phyloP scores from a whole-genome alignment of 2,113 vertebrate genomes.

The Muscicapa adusta region DNA sequence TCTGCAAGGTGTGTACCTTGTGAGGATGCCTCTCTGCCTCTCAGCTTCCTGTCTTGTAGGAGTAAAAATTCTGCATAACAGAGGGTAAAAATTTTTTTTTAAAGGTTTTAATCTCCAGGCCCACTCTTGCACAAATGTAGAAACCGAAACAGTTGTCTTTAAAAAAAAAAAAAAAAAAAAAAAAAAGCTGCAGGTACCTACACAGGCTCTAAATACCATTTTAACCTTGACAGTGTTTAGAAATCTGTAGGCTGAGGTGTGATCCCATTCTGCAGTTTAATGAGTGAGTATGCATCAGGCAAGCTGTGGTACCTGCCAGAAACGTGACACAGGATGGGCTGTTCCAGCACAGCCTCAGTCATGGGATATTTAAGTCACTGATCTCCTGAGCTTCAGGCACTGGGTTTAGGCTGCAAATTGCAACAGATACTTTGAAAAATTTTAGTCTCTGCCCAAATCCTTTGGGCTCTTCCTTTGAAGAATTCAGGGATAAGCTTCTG shows the following conservation, averaged over 20 bases:
- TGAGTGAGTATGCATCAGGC: background rate
- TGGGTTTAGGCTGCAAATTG: background rate
- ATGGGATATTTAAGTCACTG: background rate
- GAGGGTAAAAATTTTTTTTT: background rate
- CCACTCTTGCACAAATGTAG: background rate
- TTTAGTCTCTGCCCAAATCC: background rate
- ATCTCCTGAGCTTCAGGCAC: background rate
- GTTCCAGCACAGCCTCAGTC: background rate
- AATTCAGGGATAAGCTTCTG: background rate
- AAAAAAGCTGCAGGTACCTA: background rate
- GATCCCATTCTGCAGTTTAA: background rate
- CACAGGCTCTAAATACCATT: background rate
- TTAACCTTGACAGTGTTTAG: background rate
- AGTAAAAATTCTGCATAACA: background rate
- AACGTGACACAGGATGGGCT: background rate
- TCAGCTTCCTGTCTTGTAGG: background rate
- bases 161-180: background rate
- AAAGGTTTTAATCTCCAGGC: background rate
- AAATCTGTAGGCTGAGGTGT: background rate
- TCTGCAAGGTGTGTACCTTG: background rate
- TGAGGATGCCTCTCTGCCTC: background rate
- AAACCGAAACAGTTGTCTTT: background rate
- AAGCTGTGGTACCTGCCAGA: background rate
- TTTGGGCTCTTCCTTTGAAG: background rate
- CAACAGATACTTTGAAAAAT: background rate